phyloP scores from a whole-genome alignment of 2,113 vertebrate genomes.

The Aptenodytes forsteri region DNA sequence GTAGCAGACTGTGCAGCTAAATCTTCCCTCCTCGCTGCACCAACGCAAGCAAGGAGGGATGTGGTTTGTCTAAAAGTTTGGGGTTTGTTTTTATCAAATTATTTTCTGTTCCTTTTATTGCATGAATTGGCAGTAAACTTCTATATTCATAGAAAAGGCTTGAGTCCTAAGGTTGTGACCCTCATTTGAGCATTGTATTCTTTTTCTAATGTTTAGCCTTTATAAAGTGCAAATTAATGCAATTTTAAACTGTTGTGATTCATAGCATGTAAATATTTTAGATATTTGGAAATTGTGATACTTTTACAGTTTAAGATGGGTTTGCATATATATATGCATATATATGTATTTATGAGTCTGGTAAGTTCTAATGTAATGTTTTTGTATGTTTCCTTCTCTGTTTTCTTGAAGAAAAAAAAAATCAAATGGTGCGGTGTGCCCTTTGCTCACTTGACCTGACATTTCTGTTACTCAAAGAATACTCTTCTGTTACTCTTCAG shows the following conservation, averaged over 20 bases:
- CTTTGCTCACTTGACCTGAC: not conserved
- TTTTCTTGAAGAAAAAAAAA: not conserved
- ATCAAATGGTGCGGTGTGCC: accelerated
- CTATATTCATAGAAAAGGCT: accelerated
- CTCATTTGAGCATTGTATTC: not conserved
- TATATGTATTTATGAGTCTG: not conserved
- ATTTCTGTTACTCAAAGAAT: not conserved
- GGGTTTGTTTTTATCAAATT: not conserved
- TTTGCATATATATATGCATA: not conserved
- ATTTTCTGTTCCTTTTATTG: not conserved
- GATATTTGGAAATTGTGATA: not conserved
- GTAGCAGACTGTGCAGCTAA: not conserved
- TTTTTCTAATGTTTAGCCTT: not conserved
- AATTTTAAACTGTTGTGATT: not conserved
- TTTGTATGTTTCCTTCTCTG: not conserved
- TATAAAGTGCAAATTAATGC: not conserved
- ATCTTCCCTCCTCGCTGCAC: accelerated
- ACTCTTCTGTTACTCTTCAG: not conserved
- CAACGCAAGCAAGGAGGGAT: not conserved
- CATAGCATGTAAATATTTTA: not conserved
- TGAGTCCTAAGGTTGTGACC: not conserved
- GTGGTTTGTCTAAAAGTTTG: not conserved
- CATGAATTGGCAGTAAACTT: not conserved
- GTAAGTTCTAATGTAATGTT: not conserved
- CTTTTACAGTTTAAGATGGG: not conserved